A percentile compares a stretch with the other conserved stretches of the same genome.
These are phyloP conservation scores for Brevimyrus niger DNA, from an alignment of 2,113 vertebrate species.

Conservation along the genomic window DNA sequence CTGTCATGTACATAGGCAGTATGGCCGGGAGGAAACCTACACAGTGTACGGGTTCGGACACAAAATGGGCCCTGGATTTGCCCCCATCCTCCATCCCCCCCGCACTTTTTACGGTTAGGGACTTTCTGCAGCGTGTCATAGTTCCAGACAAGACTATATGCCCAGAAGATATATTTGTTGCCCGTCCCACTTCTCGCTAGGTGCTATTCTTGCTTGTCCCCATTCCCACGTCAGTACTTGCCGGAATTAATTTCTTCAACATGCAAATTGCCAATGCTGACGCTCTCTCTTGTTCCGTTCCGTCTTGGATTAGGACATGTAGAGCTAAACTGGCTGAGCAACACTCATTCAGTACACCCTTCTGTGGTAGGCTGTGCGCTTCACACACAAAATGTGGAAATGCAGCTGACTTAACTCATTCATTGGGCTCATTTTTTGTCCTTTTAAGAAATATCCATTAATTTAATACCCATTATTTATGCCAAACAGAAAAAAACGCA, in stretches of 20 bases:
- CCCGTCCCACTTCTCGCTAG: background rate
- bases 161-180: background rate
- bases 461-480: too few species aligned
- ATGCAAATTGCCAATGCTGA: constrained; percentile 46
- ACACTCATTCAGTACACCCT: background rate
- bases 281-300: background rate
- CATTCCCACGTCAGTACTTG: constrained; percentile 26
- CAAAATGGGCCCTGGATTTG: background rate
- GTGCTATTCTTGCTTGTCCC: background rate
- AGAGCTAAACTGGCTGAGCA: background rate
- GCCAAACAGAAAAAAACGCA: background rate
- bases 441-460: background rate
- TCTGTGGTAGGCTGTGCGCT: background rate
- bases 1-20: background rate
- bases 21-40: background rate
- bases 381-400: background rate
- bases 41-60: background rate
- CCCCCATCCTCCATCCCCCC: background rate
- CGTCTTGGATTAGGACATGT: background rate
- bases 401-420: background rate
- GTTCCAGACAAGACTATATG: background rate
- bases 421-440: background rate
- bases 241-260: constrained; percentile 26
- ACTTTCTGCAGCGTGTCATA: background rate
- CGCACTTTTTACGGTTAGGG: background rate